Base-by-base conservation (phyloP, 2,113 vertebrate genomes). In the Odocoileus hemionus region DNA sequence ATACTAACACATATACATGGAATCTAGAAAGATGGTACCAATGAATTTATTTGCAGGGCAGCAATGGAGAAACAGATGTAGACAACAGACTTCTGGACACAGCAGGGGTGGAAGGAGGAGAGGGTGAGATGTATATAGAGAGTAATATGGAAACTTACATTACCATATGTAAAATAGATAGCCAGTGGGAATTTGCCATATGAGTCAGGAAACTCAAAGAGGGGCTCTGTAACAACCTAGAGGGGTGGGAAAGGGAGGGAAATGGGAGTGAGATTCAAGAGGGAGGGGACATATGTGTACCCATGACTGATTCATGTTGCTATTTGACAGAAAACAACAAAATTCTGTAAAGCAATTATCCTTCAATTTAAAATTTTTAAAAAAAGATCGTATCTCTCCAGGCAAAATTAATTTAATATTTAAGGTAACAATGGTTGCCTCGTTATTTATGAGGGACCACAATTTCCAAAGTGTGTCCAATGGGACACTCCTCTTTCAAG, bases 321-420 rank as follows among this genome's bases (percentile, higher is more conserved):
- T 67, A 0, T 67, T n/a, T 67, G 33, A n/a, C 64, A n/a, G 64
- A 67, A 67, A 67, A n/a, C 61, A 67, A 67, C 3, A 67, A n/a
- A 19, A n/a, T 67, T 67, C 64, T n/a, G 16, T n/a, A n/a, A n/a
- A 67, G 16, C 64, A 67, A 10, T n/a, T 67, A 67, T n/a, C 64
- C 16, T 10, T n/a, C 64, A 67, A 19, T n/a, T 67, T 67, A n/a
- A n/a, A 39, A 0, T 0, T 23, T 36, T 70, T 70, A 1, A 0
- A 12, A 67, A 64, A 70, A 93, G 58, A 70, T 15, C 33, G 0
- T 12, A 16, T 82, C 2, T 78, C 21, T 64, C 84, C 16, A 67
- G 55, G 8, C 2, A 58, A 79, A 70, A 76, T 86, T 58, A 80
- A 61, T 50, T 47, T 78, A 55, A 36, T 54, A 15, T 14, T 30